phyloP scores from a whole-genome alignment of 2,797 vertebrate genomes.

The Alca torda region DNA sequence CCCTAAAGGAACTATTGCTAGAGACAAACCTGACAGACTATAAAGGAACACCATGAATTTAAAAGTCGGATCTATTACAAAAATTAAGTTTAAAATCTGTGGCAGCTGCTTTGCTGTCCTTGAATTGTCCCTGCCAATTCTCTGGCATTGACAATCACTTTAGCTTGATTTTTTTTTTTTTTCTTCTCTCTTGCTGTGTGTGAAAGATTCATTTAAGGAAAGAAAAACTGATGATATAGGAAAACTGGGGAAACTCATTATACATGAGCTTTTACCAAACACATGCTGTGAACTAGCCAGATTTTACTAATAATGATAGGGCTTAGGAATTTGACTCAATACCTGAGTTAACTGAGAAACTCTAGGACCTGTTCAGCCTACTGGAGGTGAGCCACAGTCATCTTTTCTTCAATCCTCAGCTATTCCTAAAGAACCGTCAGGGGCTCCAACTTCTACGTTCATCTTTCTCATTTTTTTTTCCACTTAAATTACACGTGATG shows the following conservation, averaged over 20 bases:
- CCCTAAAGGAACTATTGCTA: slow-evolving; percentile 41
- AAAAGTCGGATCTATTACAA: background rate
- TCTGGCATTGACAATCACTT: background rate
- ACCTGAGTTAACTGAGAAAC: background rate
- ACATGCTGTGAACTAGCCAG: background rate
- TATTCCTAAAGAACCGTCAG: background rate
- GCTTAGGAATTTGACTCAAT: background rate
- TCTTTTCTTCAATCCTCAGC: background rate
- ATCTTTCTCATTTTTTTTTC: background rate
- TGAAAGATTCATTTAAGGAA: background rate
- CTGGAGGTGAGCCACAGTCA: background rate
- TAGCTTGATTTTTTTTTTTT: background rate
- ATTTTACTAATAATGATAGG: background rate
- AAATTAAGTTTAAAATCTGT: slow-evolving; percentile 47
- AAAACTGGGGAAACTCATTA: background rate
- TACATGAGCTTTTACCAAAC: background rate
- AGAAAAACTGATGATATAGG: background rate
- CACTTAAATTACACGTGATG: background rate
- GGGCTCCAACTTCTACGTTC: background rate
- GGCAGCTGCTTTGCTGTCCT: slow-evolving; percentile 8
- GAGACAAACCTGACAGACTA: slow-evolving; percentile 22
- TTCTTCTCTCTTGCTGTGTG: background rate
- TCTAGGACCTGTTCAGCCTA: background rate
- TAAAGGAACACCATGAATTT: slow-evolving; percentile 32
- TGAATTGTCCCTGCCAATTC: slow-evolving; percentile 36